A percentile compares a stretch with the other conserved stretches of the same genome.
These are phyloP conservation scores for Spatulosminthurus flaviceps DNA, from an alignment of 2,888 invertebrate species.

Conservation along the genomic window DNA sequence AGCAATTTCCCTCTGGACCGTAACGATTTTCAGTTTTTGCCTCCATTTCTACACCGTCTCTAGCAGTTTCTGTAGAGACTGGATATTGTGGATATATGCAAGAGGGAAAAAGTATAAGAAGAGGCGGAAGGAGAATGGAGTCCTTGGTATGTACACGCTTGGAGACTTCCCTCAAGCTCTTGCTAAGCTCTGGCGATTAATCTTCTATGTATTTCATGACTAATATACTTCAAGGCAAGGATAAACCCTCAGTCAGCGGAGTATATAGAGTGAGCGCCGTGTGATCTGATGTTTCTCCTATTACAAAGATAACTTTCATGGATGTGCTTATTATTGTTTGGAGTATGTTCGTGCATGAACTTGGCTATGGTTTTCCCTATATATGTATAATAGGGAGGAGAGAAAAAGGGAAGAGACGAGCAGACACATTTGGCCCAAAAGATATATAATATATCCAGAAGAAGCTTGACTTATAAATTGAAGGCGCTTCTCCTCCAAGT, in stretches of 20 bases:
- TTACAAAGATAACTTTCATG: conserved; percentile 24
- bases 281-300: neutral
- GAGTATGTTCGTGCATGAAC: neutral
- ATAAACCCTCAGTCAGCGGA: conserved; percentile 5
- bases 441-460: conserved; percentile 5
- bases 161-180: neutral
- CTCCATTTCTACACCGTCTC: conserved; percentile 18
- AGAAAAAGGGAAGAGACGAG: too few species aligned
- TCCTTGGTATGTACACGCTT: neutral
- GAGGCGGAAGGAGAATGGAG: neutral
- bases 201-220: neutral
- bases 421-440: too few species aligned
- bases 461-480: neutral
- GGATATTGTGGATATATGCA: too few species aligned
- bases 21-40: conserved; percentile 11
- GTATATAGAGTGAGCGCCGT: neutral
- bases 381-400: neutral
- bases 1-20: conserved; percentile 26
- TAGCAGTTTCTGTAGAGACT: too few species aligned
- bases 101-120: neutral
- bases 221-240: neutral
- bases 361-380: too few species aligned
- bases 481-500: conserved; percentile 12
- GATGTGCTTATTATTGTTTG: neutral
- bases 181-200: conserved; percentile 22